These are phyloP conservation scores for Zaprionus ornatus DNA, from an alignment of 1,140 invertebrate species.

Conservation along the genomic window DNA sequence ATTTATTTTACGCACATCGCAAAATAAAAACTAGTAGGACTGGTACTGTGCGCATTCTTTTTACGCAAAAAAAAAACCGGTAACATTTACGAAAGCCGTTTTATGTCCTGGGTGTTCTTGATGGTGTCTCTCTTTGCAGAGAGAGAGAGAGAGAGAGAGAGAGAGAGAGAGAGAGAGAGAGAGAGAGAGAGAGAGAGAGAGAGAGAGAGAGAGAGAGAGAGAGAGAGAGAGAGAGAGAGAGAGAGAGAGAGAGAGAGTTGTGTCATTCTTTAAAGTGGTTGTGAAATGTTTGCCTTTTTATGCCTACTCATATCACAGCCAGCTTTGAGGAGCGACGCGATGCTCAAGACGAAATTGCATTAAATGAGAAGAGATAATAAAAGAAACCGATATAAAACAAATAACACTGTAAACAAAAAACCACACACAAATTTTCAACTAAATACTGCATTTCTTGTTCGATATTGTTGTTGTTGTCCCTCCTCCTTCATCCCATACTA, in stretches of 20 bases:
- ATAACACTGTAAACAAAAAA: too few species aligned
- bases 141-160: too few species aligned
- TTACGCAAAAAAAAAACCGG: slow-evolving; percentile 74
- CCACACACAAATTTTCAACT: too few species aligned
- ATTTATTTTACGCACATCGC: slow-evolving; percentile 29
- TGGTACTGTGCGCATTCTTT: slow-evolving; percentile 71
- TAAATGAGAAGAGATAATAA: slow-evolving; percentile 22
- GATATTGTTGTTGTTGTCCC: too few species aligned
- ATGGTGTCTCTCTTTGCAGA: too few species aligned
- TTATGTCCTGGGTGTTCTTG: too few species aligned
- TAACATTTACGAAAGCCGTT: slow-evolving; percentile 56
- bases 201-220: not conserved
- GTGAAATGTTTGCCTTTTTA: slow-evolving; percentile 88
- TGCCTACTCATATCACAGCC: slow-evolving; percentile 92
- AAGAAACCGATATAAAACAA: not conserved
- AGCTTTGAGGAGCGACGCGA: slow-evolving; percentile 91
- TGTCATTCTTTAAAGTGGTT: slow-evolving; percentile 88
- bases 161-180: too few species aligned
- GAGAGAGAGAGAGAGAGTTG: slow-evolving; percentile 55
- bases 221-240: not conserved
- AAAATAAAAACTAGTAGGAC: slow-evolving; percentile 70
- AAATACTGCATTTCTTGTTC: too few species aligned
- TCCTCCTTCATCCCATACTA: slow-evolving; percentile 32
- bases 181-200: not conserved
- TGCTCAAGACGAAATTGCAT: slow-evolving; percentile 62